Conservation (phyloP, 2,888 invertebrate genomes). For the Drosophila emarginata region DNA sequence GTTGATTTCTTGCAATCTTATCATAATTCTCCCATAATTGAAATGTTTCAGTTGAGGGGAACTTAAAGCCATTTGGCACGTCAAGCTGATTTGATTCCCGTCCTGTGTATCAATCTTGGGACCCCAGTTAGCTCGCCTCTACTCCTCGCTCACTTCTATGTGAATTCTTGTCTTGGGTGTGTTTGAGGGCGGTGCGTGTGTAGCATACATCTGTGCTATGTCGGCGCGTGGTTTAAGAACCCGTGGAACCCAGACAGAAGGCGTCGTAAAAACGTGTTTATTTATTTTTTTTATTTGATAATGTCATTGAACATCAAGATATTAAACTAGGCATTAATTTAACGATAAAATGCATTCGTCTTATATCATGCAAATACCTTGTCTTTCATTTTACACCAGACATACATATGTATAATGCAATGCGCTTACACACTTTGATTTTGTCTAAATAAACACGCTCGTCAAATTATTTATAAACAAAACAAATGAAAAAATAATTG, state of each 20-base stretch:
- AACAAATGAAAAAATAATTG: slow-evolving; percentile 29
- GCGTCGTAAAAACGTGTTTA: slow-evolving; percentile 25
- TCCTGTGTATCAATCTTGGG: background rate
- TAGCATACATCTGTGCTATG: slow-evolving; percentile 41
- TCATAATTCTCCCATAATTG: too few relatives aligned
- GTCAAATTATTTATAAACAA: slow-evolving; percentile 58
- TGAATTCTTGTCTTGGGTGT: slow-evolving; percentile 44
- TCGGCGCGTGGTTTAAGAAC: slow-evolving; percentile 48
- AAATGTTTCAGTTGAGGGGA: too few relatives aligned
- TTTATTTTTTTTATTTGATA: background rate
- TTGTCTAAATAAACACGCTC: slow-evolving; percentile 69
- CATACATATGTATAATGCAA: slow-evolving; percentile 16
- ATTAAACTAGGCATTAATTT: slow-evolving; percentile 56
- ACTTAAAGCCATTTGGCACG: too few relatives aligned
- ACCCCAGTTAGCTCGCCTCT: background rate
- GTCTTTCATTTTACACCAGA: background rate
- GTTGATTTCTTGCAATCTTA: too few relatives aligned
- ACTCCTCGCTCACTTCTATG: slow-evolving; percentile 26
- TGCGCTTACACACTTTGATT: slow-evolving; percentile 65
- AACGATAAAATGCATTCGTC: slow-evolving; percentile 8
- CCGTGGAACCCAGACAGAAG: slow-evolving; percentile 35
- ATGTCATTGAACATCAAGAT: slow-evolving; percentile 74
- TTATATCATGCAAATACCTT: background rate
- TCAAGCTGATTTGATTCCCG: background rate
- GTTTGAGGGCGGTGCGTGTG: slow-evolving; percentile 36